Base-by-base conservation (phyloP, 2,888 invertebrate genomes). In the Petrolisthes manimaculis region DNA sequence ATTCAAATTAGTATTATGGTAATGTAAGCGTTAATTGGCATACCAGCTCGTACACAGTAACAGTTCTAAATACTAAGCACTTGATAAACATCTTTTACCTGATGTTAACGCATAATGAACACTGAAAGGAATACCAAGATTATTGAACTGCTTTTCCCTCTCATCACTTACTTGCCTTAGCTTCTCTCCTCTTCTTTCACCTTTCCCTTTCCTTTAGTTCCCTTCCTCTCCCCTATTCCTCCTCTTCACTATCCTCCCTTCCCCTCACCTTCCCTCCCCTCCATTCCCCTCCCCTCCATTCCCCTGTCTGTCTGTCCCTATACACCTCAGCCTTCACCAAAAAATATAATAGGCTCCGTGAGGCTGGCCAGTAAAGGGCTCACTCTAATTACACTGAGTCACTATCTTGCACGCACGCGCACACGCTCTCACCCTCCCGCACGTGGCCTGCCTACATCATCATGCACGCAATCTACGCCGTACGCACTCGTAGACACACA, bases 361-460 rank as follows among this genome's bases (percentile, higher is more conserved):
- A 14, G 61, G 61, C 18, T 18, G 12, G 61, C 61, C 61, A 61
- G 61, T 61, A 61, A 61, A 61, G 61, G 37, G 80, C 61, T 37
- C 56, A 56, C 80, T 81, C 80, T 81, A 56, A 81, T 81, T 81
- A 81, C 80, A n/a, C 9, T 24, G 61, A 21, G 61, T 81, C 61
- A 37, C 56, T 81, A 81, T 81, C 61, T 56, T 56, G 61, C 80
- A 81, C 80, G 80, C 80, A 81, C 80, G 80, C 56, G 80, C 56
- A 61, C 61, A 81, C 80, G 80, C 80, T 61, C 80, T 12, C 80
- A 37, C 56, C 56, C 80, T 56, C 21, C 56, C 61, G 61, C 80
- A 81, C 80, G 80, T 61, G 37, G 80, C 80, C 80, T 56, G n/a
- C 61, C 80, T 56, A 55, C 56, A 37, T 61, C 80, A 81, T 61